Evolutionary conservation across 2,888 invertebrate species (phyloP).

Genomic region (Heliconius sara): DNA sequence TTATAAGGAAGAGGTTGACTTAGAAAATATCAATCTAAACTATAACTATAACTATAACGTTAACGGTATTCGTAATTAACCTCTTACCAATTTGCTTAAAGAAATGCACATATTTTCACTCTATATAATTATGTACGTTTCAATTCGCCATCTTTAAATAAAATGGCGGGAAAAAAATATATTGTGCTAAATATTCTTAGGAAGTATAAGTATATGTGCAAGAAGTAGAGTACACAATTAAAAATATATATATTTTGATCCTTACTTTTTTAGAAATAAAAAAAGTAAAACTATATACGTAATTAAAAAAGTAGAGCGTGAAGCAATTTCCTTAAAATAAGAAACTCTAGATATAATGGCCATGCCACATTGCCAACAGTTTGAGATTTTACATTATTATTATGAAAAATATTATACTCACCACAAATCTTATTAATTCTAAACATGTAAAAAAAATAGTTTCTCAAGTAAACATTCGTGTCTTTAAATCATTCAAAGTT

Average conservation of each 20-base stretch:
- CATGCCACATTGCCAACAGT: not conserved
- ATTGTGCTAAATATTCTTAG: no score
- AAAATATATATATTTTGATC: no score
- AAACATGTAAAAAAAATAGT: not conserved
- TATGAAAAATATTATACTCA: not conserved
- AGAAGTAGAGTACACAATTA: no score
- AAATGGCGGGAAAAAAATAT: no score
- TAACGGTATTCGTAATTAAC: no score
- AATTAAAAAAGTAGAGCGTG: not conserved
- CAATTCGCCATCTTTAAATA: no score
- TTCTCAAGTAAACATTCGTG: not conserved
- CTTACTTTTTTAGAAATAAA: no score
- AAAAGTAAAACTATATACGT: not conserved
- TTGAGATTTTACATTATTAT: not conserved
- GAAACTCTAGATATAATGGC: not conserved
- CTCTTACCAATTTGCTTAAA: no score
- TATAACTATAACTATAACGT: no score
- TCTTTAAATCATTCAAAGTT: not conserved
- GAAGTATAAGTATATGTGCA: no score
- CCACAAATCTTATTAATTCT: not conserved
- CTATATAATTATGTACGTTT: no score
- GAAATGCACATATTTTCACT: no score
- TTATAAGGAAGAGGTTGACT: not conserved
- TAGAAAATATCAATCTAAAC: not conserved
- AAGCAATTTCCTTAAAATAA: slow-evolving; percentile 8